Evolutionary conservation across 2,797 vertebrate genomes (phyloP).

Genomic region (Hirundo rustica): DNA sequence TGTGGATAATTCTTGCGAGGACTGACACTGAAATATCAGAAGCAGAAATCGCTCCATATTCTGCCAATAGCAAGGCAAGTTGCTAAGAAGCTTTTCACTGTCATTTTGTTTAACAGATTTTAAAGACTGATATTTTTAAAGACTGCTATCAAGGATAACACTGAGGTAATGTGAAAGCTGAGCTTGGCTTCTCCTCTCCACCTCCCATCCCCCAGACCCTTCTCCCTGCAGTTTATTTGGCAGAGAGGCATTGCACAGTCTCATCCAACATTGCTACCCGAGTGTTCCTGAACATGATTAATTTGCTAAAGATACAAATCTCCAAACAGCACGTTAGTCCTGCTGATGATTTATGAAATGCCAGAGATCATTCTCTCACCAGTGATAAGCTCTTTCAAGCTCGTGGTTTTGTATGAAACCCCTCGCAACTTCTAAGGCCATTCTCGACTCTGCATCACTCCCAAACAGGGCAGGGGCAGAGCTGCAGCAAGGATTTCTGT

Average conservation of each 20-base stretch:
- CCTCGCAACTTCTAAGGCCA: not conserved
- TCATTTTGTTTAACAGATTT: not conserved
- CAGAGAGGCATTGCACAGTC: not conserved
- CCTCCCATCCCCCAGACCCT: not conserved
- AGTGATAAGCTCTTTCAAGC: constrained; percentile 7
- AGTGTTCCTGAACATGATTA: constrained; percentile 10
- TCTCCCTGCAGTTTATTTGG: constrained; percentile 12
- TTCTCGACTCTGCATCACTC: not conserved
- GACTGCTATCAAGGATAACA: constrained; percentile 7
- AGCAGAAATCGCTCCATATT: not conserved
- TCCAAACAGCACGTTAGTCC: constrained; percentile 12
- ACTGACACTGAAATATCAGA: not conserved
- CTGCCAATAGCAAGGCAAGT: not conserved
- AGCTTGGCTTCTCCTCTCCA: not conserved
- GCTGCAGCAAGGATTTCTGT: constrained; percentile 7
- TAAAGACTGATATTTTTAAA: not conserved
- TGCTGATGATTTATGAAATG: constrained; percentile 60
- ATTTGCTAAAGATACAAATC: constrained; percentile 30
- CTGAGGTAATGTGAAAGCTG: constrained; percentile 25
- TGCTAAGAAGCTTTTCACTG: not conserved
- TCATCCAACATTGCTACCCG: constrained; percentile 1
- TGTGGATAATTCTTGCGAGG: not conserved
- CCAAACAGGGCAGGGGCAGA: not conserved
- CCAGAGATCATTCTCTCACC: constrained; percentile 37
- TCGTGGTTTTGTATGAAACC: constrained; percentile 1